Evolutionary conservation across 2,888 invertebrate species (phyloP), one percentile per base, ranked within the genome.

Genomic region (Amphipyra tragopoginis): DNA sequence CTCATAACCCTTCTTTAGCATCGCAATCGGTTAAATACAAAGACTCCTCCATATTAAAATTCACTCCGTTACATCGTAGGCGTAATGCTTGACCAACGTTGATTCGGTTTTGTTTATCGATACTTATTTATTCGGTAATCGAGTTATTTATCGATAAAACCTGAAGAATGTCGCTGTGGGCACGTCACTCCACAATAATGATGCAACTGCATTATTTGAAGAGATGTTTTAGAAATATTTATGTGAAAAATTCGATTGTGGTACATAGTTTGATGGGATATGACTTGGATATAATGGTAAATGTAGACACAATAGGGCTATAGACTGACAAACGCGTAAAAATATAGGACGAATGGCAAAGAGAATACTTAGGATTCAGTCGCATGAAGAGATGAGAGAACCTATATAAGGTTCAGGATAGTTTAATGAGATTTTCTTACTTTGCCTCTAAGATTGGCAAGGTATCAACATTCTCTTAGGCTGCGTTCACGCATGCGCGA

Each of bases 61-160:
- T 52, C 47, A 47, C 40, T 54, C 72, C 73, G 76, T 78, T 80
- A 77, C 26, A 29, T 63, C 51, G 83, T 83, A 73, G 83, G 83
- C 79, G 83, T 75, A 68, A 79, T 78, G 65, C 52, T 58, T 75
- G 76, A 72, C 72, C 72, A 77, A 60, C 72, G 75, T 68, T 77
- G 82, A 74, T 74, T 77, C 65, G 65, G 75, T 81, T 81, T 73
- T 81, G 80, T 83, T 80, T 82, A 82, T 82, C 73, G 74, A 75
- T 78, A 73, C 68, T 82, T 82, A 82, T 81, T 79, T 82, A 80
- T 83, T 72, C 65, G 66, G 59, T 79, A 78, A 72, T 77, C 80
- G 78, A 72, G 76, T 81, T 78, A 83, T 83, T 79, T 79, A 81
- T 81, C 76, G 80, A 80, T 66, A 78, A 77, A 74, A 66, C 72